Percentiles rank a stretch among this genome's conserved stretches.
These are phyloP conservation scores for Phoxinus phoxinus DNA, from an alignment of 2,113 vertebrate species.

Conservation along the genomic window DNA sequence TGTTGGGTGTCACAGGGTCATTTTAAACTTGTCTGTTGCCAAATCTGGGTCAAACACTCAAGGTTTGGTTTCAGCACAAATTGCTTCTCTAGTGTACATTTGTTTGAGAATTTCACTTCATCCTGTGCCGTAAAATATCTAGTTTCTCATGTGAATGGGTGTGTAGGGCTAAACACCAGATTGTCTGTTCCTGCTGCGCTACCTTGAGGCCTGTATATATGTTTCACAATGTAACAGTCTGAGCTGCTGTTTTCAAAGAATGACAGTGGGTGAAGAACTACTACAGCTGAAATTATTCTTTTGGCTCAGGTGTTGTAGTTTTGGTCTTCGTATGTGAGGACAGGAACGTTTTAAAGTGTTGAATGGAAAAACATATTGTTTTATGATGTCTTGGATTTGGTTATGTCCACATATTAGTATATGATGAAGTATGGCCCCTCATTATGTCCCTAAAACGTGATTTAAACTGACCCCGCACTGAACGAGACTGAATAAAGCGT, in stretches of 20 bases:
- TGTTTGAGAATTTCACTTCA: slow-evolving; percentile 12
- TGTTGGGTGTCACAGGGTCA: slow-evolving; percentile 32
- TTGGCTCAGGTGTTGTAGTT: not conserved
- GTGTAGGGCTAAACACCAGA: slow-evolving; percentile 34
- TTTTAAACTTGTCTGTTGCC: slow-evolving; percentile 34
- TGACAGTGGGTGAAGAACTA: slow-evolving; percentile 18
- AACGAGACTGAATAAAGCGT: not conserved
- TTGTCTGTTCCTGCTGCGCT: slow-evolving; percentile 9
- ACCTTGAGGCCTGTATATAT: slow-evolving; percentile 17
- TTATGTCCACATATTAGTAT: not conserved
- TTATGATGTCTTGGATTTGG: not conserved
- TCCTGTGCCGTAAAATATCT: slow-evolving; percentile 32
- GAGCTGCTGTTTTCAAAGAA: not conserved
- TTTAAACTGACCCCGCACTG: slow-evolving; percentile 5
- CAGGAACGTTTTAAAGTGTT: not conserved
- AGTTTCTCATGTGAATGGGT: slow-evolving; percentile 28
- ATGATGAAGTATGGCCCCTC: not conserved
- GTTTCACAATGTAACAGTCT: not conserved
- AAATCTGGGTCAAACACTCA: slow-evolving; percentile 33
- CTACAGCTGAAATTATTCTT: not conserved
- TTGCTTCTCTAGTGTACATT: slow-evolving; percentile 7
- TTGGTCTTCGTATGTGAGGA: not conserved
- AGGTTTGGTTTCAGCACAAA: slow-evolving; percentile 33
- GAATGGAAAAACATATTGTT: not conserved
- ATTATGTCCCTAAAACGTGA: not conserved